These are phyloP conservation scores for Drosophila miranda DNA, from an alignment of 1,140 invertebrate genomes.

Conservation along the genomic window DNA sequence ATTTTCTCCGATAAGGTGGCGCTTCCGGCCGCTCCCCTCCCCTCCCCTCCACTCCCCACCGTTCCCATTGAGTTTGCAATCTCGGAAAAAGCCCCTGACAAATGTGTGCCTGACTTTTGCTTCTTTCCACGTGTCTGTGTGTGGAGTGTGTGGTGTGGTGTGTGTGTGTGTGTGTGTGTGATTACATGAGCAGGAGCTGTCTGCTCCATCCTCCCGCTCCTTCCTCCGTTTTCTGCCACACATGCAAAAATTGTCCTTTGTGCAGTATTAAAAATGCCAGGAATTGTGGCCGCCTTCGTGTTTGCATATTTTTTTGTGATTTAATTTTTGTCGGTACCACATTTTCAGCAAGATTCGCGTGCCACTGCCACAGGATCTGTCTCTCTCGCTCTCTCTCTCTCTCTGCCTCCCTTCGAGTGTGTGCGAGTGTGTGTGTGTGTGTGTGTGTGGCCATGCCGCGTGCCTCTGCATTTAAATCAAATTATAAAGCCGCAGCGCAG, in stretches of 20 bases:
- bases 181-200: conserved; percentile 23
- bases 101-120: conserved; percentile 41
- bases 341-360: conserved; percentile 37
- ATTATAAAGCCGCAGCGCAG: conserved; percentile 50
- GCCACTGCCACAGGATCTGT: conserved; percentile 12
- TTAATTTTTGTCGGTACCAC: conserved; percentile 41
- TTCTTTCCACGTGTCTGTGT: not conserved
- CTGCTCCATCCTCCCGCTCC: not conserved
- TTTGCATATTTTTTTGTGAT: conserved; percentile 55
- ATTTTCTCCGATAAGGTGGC: conserved; percentile 17
- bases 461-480: conserved; percentile 61
- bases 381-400: not conserved
- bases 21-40: not conserved
- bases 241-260: conserved; percentile 57
- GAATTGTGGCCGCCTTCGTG: conserved; percentile 18
- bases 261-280: conserved; percentile 69
- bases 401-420: not conserved
- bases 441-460: not conserved
- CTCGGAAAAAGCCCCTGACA: conserved; percentile 24
- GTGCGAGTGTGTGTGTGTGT: conserved; percentile 12
- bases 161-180: conserved; percentile 30
- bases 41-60: no score
- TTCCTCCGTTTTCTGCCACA: not conserved
- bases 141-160: not conserved
- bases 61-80: conserved; percentile 29